These are phyloP conservation scores for Rynchops niger DNA, from an alignment of 2,113 vertebrate species.

Conservation along the genomic window DNA sequence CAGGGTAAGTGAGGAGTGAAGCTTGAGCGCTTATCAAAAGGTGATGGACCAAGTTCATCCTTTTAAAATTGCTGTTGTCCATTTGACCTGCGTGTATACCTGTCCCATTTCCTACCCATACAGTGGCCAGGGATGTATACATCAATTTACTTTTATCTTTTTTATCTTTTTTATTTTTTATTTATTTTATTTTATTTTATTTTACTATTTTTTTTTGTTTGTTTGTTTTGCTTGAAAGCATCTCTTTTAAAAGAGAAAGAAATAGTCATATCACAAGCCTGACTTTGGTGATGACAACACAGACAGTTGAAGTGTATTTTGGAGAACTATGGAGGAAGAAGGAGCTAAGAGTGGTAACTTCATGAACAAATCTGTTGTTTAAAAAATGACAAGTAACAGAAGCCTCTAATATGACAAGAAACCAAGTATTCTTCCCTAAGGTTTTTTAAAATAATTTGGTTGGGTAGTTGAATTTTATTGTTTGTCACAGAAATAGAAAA, in stretches of 20 bases:
- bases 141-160: neutral
- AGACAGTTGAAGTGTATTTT: neutral
- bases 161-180: too few relatives aligned
- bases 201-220: neutral
- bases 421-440: neutral
- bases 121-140: too few relatives aligned
- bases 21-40: neutral
- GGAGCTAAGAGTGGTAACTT: neutral
- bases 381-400: neutral
- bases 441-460: neutral
- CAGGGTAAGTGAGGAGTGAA: neutral
- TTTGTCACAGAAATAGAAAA: neutral
- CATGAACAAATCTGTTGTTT: neutral
- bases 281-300: neutral
- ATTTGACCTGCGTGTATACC: neutral
- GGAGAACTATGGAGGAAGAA: neutral
- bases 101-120: neutral
- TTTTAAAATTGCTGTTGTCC: neutral
- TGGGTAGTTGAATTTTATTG: neutral
- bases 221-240: neutral
- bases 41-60: fast-evolving
- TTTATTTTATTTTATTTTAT: neutral
- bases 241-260: neutral
- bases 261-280: neutral
- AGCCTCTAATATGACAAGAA: neutral